Percentiles rank a stretch among this genome's conserved stretches.
phyloP scores from a whole-genome alignment of 2,113 vertebrate genomes.

The Mobula hypostoma region DNA sequence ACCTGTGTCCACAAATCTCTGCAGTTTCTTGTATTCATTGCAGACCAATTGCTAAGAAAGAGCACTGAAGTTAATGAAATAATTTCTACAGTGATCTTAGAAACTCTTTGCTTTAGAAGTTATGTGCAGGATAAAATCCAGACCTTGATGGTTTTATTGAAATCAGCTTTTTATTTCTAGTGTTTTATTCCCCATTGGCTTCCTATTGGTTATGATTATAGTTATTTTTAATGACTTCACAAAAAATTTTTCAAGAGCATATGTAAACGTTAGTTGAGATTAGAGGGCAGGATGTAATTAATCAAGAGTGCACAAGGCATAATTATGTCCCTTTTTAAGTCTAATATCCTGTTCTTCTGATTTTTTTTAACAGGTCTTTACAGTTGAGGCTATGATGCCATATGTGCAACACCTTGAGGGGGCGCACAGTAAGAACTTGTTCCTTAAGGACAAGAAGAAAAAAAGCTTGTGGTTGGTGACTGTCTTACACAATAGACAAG shows the following conservation, averaged over 20 bases:
- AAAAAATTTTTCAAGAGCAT: not conserved
- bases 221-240: not conserved
- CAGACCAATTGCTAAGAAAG: no score
- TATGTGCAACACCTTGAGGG: constrained; percentile 74
- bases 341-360: not conserved
- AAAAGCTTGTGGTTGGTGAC: constrained; percentile 81
- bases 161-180: not conserved
- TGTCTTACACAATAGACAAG: constrained; percentile 68
- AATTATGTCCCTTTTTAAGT: not conserved
- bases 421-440: constrained; percentile 82
- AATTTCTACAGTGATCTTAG: no score
- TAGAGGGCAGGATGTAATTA: not conserved
- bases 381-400: constrained; percentile 91
- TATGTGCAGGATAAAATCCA: no score
- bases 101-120: no score
- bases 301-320: not conserved
- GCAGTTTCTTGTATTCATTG: no score
- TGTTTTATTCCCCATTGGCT: not conserved
- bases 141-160: not conserved
- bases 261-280: not conserved
- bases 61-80: no score
- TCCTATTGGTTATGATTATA: not conserved
- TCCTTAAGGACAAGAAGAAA: constrained; percentile 92
- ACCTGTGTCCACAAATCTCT: no score
- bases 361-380: constrained; percentile 72